Base-by-base conservation (phyloP, 2,113 vertebrate species). In the Chionodraco myersi region DNA sequence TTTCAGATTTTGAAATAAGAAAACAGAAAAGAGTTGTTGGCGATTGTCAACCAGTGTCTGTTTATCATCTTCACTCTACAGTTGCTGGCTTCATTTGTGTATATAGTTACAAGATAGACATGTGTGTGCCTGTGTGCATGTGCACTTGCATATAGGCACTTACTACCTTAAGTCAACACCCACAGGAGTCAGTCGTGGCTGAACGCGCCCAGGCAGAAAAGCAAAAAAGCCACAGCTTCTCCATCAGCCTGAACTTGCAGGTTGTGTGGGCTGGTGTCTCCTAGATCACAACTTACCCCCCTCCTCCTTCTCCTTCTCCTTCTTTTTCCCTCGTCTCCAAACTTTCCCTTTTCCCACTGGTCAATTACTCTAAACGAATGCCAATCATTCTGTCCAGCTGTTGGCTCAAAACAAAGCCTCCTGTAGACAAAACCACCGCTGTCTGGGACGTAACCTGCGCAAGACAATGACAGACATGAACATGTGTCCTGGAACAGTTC, bases 311-410 rank as follows among this genome's bases (percentile, higher is more conserved):
- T 15, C 23, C 52, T 21, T 10, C 47, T 15, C 23, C 52, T 21
- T 10, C 47, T 61, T 76, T 70, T 71, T 54, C 58, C 72, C 21
- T 66, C 41, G 77, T 68, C 79, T 86, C 56, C 52, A 3, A 82
- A 75, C 80, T 79, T 82, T 78, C 79, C 77, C 72, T 90, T 90
- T 91, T 93, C 92, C 92, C 93, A 86, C 82, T 72, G 91, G 88
- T 89, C 91, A 92, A 92, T 94, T 92, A 92, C 90, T 93, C 90
- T 85, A 87, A 92, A 93, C 78, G 81, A 90, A 94, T 93, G 94
- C 85, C 93, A 94, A 90, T 95, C 93, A 95, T 93, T 93, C 86
- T 83, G 75, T 61, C 91, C 90, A 93, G 93, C 92, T 95, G 93
- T 93, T 92, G 92, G 92, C 91, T 92, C 90, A 89, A 95, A 93